These are phyloP conservation scores for Listronotus oregonensis DNA, from an alignment of 1,140 invertebrate genomes.

Conservation along the genomic window DNA sequence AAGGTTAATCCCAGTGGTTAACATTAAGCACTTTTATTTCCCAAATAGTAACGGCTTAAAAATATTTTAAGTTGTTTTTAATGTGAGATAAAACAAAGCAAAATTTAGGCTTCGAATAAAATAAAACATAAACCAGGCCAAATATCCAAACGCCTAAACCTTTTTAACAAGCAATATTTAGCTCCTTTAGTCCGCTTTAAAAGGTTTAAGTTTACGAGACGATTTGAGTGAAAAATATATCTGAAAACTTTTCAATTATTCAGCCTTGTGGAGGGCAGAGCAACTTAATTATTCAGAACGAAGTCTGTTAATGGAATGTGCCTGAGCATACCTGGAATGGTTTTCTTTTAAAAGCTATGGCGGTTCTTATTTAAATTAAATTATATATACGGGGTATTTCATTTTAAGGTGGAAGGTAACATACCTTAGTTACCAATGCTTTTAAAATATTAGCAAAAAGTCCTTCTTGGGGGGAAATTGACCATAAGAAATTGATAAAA, in stretches of 20 bases:
- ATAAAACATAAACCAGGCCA: neutral
- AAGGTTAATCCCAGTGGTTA: too few species aligned
- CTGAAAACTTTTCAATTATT: constrained; percentile 9
- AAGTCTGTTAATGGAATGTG: neutral
- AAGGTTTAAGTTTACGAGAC: constrained; percentile 12
- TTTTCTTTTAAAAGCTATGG: neutral
- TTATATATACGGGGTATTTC: too few species aligned
- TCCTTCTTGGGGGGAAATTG: too few species aligned
- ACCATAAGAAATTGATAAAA: too few species aligned
- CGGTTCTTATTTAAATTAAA: constrained; percentile 7
- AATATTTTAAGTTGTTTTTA: too few species aligned
- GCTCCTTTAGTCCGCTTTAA: neutral
- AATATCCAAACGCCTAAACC: constrained; percentile 2
- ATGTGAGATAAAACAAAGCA: too few species aligned
- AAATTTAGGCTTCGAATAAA: neutral
- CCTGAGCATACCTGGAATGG: neutral
- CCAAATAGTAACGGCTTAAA: too few species aligned
- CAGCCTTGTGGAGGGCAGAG: neutral
- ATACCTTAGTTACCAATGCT: too few species aligned
- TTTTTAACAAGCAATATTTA: constrained; percentile 6
- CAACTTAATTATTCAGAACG: constrained; percentile 7
- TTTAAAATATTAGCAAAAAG: too few species aligned
- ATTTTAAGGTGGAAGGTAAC: too few species aligned
- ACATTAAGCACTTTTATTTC: too few species aligned
- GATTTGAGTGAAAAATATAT: neutral